Evolutionary conservation across 2,797 vertebrate genomes (phyloP), one percentile per base, ranked within the genome.

Genomic region (Anomalospiza imberbis): DNA sequence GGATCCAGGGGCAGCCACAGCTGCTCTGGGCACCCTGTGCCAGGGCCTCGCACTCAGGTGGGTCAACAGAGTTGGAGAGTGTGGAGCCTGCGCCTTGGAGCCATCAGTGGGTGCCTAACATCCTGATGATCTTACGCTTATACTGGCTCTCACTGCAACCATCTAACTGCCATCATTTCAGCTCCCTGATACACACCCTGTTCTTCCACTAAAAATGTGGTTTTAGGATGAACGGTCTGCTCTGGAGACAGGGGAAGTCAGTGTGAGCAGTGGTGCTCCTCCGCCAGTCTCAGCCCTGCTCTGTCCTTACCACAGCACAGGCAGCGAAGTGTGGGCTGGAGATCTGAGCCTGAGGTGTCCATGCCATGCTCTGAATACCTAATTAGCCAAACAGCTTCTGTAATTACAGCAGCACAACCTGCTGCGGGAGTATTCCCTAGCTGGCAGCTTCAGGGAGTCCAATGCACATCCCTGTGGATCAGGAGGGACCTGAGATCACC

Each of bases 401-500:
- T 18, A 74, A 54, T 26, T 20, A 19, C 74, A 40, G 26, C 31
- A 42, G n/a, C 12, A n/a, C 40, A 75, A 4, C 25, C n/a, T 24
- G 51, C 74, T 53, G 50, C 78, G 29, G 1, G 3, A 61, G 28
- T 3, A 29, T 6, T 28, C 58, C 51, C 62, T 5, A 4, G 4
- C 42, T 53, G 5, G 6, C n/a, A 11, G 34, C 48, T 44, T 36
- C 57, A 22, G 82, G 60, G 26, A 3, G 8, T 2, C 5, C 34
- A 2, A 0, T 2, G 13, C 13, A 4, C 28, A 22, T 57, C 58
- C 51, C 44, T 4, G 13, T 0, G 62, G 15, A 4, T 3, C 0
- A 2, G 54, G 31, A 50, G 0, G 5, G 67, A n/a, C 5, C 42
- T 6, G n/a, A 58, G n/a, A 12, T 19, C 0, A 1, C 24, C 6